Evolutionary conservation across 2,113 vertebrate genomes (phyloP), one percentile per base, ranked within the genome.

Genomic region (Lipophrys pholis): DNA sequence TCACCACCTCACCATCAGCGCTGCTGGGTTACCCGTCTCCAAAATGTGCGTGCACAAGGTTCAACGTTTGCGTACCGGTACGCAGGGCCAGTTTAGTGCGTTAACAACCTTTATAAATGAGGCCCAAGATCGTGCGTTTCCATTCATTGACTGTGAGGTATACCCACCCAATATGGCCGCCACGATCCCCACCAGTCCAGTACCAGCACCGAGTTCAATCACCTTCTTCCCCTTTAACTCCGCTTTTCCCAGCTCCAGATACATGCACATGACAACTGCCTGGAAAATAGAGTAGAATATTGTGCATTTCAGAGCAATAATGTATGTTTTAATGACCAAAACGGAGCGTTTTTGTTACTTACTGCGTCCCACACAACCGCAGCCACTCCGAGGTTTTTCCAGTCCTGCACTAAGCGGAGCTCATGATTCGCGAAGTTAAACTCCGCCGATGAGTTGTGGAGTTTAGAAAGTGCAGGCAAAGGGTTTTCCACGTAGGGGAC

Each of bases 281-380:
- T 99, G 82, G 11, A 68, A 75, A 57, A 92, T 30, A 84, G 0
- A 3, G 39, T 4, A 68, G 73, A 57, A 92, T 30, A 84, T 0
- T 4, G 39, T 4, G 3, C 0, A 3, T 8, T 12, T 15, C 12
- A 8, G 16, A 41, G 0, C 15, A 17, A 30, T 30, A 30, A 30
- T 30, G 2, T 4, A 4, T 4, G 21, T 30, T 30, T 30, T 30
- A 30, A 30, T 30, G 21, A 30, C 21, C 21, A 30, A 30, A 4
- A 30, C 21, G 21, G 21, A 30, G 21, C 3, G 3, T n/a, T 16
- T 11, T 4, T 21, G 30, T 40, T 36, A 61, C 96, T 83, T 78
- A 99, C 97, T 50, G 98, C 97, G 11, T 99, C 98, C 97, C 97
- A 99, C 3, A 98, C 96, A 9, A 98, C 97, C 0, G 97, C 98